Conservation (phyloP, 2,113 vertebrate genomes). For the Gnathonemus echidnorhynchus region DNA sequence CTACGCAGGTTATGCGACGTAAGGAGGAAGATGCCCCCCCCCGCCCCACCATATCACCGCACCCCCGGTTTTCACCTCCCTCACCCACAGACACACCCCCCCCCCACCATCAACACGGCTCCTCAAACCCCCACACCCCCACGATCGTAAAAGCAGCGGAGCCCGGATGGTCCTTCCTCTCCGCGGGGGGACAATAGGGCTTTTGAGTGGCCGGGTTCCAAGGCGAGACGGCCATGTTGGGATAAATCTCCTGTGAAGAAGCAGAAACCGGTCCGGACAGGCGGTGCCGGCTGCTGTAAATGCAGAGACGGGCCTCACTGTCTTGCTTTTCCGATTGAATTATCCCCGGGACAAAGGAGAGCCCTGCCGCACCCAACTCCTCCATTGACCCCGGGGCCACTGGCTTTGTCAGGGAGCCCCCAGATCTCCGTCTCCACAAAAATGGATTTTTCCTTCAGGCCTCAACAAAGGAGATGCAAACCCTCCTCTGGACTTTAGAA, state of each 20-base stretch:
- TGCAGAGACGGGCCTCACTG: slow-evolving; percentile 48
- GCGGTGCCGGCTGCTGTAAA: slow-evolving; percentile 51
- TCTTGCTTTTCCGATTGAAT: slow-evolving; percentile 62
- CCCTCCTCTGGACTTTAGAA: slow-evolving; percentile 46
- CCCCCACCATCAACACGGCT: neutral
- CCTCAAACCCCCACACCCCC: too few relatives aligned
- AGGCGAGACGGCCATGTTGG: slow-evolving; percentile 38
- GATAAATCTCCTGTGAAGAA: slow-evolving; percentile 51
- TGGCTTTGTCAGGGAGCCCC: slow-evolving; percentile 47
- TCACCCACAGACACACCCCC: too few relatives aligned
- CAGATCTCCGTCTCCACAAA: slow-evolving; percentile 61
- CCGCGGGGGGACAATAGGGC: slow-evolving; percentile 52
- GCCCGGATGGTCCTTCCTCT: slow-evolving; percentile 52
- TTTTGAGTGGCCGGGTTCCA: slow-evolving; percentile 44
- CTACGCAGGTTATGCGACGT: slow-evolving; percentile 52
- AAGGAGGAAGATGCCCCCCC: slow-evolving; percentile 43
- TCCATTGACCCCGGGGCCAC: slow-evolving; percentile 59
- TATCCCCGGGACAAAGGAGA: slow-evolving; percentile 61
- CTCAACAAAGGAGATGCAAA: slow-evolving; percentile 56
- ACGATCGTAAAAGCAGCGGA: slow-evolving; percentile 33
- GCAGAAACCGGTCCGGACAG: slow-evolving; percentile 50
- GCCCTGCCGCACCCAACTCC: slow-evolving; percentile 56
- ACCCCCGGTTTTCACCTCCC: too few relatives aligned
- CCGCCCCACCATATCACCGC: too few relatives aligned
- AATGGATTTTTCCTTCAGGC: slow-evolving; percentile 58